Evolutionary conservation across 2,113 vertebrate species (phyloP).

Genomic region (Vombatus ursinus): DNA sequence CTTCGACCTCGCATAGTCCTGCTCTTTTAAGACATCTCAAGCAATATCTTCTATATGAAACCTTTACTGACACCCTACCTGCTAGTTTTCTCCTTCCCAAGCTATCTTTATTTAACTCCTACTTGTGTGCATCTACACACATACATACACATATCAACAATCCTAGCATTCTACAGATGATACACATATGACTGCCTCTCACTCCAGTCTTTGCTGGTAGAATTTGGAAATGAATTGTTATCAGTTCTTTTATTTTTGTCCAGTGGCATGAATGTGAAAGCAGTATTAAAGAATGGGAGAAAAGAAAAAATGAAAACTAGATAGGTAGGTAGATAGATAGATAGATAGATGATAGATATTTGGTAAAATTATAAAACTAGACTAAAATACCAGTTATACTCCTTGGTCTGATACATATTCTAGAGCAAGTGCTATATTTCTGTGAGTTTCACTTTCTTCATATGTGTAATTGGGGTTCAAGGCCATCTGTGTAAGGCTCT

Average conservation of each 20-base stretch:
- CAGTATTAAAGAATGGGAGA: neutral
- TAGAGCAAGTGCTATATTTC: neutral
- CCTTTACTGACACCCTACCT: neutral
- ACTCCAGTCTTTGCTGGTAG: neutral
- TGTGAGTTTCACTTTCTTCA: neutral
- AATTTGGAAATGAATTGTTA: neutral
- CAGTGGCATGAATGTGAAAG: neutral
- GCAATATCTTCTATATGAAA: neutral
- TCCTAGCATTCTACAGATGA: neutral
- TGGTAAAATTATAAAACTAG: neutral
- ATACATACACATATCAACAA: neutral
- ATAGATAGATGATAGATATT: neutral
- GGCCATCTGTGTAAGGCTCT: neutral
- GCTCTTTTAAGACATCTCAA: neutral
- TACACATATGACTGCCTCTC: neutral
- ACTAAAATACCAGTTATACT: neutral
- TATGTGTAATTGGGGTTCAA: neutral
- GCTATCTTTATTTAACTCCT: neutral
- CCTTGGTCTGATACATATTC: neutral
- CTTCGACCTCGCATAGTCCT: neutral
- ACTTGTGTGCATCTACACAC: neutral
- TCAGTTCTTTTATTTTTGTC: neutral
- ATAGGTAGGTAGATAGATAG: too few species aligned
- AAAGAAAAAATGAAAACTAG: neutral
- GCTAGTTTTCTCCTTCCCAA: neutral